Evolutionary conservation across 2,797 vertebrate species (phyloP), one percentile per base, ranked within the genome.

Genomic region (Champsocephalus gunnari): DNA sequence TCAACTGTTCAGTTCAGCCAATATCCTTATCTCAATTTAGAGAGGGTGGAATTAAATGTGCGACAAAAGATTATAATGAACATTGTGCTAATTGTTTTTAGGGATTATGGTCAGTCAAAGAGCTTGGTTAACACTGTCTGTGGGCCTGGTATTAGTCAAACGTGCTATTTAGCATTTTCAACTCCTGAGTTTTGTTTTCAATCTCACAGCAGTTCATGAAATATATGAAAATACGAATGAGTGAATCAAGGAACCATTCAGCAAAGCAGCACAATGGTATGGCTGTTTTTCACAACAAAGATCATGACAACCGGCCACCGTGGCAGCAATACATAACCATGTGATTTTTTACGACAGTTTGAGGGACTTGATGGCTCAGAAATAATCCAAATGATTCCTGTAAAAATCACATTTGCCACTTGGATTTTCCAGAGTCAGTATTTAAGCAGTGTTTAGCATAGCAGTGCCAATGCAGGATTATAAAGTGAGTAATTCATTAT

Each of bases 1-100:
- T 85, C 11, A 14, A 86, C 80, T 28, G 28, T 28, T 89, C 78
- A 62, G 14, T 62, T 43, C 4, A 28, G 28, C 4, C 28, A 28
- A 28, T 28, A 51, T 61, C 59, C 58, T 63, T 32, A 32, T 82
- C 72, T 66, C 41, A 76, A 79, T 34, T 48, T 16, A 24, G 19
- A 3, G 64, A 70, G 32, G 58, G 77, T 55, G 5, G 10, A 44
- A 47, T 69, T 57, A 41, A 54, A 41, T 54, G 28, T 16, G 0
- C 32, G 28, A 49, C 14, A 66, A 71, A 49, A 44, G 10, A n/a
- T 74, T 81, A 75, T 53, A 41, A 67, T 73, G 12, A 13, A 54
- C 38, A 60, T 17, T 68, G 21, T 53, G 45, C 10, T 65, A 48
- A 11, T 38, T 68, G 58, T 28, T 28, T 45, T 7, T 2, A 28